Base-by-base conservation (phyloP, 2,888 invertebrate species). In the Octodonta nipae region DNA sequence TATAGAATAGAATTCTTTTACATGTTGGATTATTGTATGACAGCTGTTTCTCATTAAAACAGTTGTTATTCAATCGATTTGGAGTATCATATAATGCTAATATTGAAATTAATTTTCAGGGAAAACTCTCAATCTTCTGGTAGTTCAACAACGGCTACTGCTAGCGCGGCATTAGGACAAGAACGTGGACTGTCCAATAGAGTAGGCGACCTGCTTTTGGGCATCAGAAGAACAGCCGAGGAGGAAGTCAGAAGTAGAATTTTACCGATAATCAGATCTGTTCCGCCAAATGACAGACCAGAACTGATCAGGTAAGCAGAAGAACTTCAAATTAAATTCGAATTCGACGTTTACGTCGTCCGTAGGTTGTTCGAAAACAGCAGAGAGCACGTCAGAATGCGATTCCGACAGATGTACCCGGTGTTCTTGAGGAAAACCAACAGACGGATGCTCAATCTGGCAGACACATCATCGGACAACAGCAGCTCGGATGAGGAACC, bases 401-500 rank as follows among this genome's bases (percentile, higher is more conserved):
- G 49, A 16, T 47, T 50, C 26, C 32, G 47, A 27, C 41, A 47
- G 32, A 46, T 53, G 44, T 51, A 47, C 37, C 52, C 54, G 2
- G 45, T 46, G 8, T 46, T 49, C 32, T 32, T 47, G 16, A 47
- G 51, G 15, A 54, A 52, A 35, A 40, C 45, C 12, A 47, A 34
- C 27, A 34, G 43, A 4, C 33, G 42, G n/a, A 28, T 37, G 13
- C 33, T 39, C 4, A 25, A 37, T 13, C 22, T 40, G 1, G 38
- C 36, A 26, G 49, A 51, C 8, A 54, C 53, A 10, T 52, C 55
- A 4, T 51, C 54, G 28, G 55, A 50, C 22, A 49, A 45, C 27
- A 57, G 56, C 25, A 56, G 55, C 33, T 55, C 55, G 1, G 56
- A 56, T 8, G 47, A 37, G 4, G 37, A 37, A 11, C 33, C 35